phyloP scores from a whole-genome alignment of 2,797 vertebrate genomes.

The Delichon dasypus region DNA sequence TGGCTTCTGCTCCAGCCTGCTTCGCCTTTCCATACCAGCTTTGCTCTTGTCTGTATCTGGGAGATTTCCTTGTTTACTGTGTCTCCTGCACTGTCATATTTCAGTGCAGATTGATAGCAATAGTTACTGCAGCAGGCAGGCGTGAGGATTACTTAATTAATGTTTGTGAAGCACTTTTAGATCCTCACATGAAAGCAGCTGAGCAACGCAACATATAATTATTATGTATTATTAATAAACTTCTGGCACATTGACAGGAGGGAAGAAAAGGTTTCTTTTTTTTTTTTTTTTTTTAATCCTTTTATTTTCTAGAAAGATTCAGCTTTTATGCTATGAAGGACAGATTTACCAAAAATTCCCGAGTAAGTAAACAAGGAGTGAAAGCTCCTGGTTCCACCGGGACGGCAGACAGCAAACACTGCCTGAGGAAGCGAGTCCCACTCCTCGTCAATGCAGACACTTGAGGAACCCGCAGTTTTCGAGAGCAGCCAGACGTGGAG shows the following conservation, averaged over 20 bases:
- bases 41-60: background rate
- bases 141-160: conserved; percentile 47
- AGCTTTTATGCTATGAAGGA: background rate
- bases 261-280: background rate
- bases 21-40: background rate
- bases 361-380: background rate
- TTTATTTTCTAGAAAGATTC: background rate
- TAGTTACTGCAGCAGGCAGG: conserved; percentile 27
- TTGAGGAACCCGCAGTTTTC: background rate
- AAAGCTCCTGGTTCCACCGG: background rate
- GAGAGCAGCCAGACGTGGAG: background rate
- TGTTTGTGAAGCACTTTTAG: conserved; percentile 32
- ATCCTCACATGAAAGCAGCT: conserved; percentile 49
- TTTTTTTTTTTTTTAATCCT: too few species aligned
- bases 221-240: conserved; percentile 65
- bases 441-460: background rate
- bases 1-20: background rate
- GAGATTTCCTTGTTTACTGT: background rate
- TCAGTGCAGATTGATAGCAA: conserved; percentile 29
- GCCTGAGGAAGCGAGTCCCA: background rate
- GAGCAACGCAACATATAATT: conserved; percentile 15
- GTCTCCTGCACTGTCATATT: conserved; percentile 7
- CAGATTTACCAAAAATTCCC: background rate
- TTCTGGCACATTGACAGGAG: conserved; percentile 31
- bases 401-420: background rate